Evolutionary conservation across 2,797 vertebrate species (phyloP), one percentile per base, ranked within the genome.

Genomic region (Podarcis lilfordi): DNA sequence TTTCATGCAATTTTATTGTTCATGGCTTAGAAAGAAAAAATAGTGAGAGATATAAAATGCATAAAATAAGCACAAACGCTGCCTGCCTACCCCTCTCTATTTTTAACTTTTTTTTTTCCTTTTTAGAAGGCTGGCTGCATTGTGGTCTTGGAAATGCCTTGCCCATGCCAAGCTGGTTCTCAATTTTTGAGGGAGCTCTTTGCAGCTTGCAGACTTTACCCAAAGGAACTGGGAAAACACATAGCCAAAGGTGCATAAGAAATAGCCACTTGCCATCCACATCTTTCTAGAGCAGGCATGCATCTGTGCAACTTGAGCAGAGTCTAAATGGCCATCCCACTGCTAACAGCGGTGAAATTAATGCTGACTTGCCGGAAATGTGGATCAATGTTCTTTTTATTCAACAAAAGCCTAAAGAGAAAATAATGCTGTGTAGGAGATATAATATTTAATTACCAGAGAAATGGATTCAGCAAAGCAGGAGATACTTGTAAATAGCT

Each of bases 401-500:
- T 80, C 66, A 72, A 5, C n/a, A 71, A 23, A 64, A 76, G 55
- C 83, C 72, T 43, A 55, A 64, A 85, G 55, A 76, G 82, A 85
- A 64, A 76, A 76, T 35, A 85, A 76, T 91, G 71, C n/a, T 90
- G 25, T 80, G n/a, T 85, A 86, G 87, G 71, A 88, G 86, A 90
- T 15, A 64, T 68, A 93, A 88, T 82, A 79, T 88, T 93, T 92
- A 88, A 92, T 91, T 93, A 90, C 13, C 23, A 82, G 35, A 21
- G n/a, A 84, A 90, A 80, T 85, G 74, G 37, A 59, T 77, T 86
- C 27, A 74, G 93, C 92, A 90, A 87, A 92, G 85, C 93, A 87
- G 86, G 74, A 87, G 32, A 23, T 84, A 88, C 2, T 87, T 94
- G 61, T 91, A 77, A 94, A 81, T 29, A 91, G 35, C 17, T 92